Evolutionary conservation across 2,113 vertebrate genomes (phyloP), one percentile per base, ranked within the genome.

Genomic region (Pomatostomus ruficeps): DNA sequence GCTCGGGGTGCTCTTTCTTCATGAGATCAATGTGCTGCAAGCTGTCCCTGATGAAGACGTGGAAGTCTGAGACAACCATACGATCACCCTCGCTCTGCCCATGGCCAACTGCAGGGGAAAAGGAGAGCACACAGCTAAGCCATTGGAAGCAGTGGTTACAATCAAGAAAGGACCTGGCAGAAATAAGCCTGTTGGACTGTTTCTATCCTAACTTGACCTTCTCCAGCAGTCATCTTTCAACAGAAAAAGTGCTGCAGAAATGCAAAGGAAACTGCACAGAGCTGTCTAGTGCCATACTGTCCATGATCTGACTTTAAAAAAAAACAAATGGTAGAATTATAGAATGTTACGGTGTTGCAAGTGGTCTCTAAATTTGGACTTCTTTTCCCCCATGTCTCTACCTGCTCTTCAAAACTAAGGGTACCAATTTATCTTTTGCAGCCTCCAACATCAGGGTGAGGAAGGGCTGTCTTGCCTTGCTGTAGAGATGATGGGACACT

Each of bases 71-170:
- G 83, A 99, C 98, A 70, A 96, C 98, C 99, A 99, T 98, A 63
- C 99, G 97, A 26, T 99, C 99, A 7, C 99, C 99, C 96, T 99
- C 99, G 2, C 99, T 99, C 98, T 99, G 98, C 35, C 99, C 99
- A 2, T 99, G 99, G 85, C 99, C 99, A 40, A 99, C 99, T 99
- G 97, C 28, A 72, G 52, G 78, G 85, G 65, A 73, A 65, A 97
- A 94, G 25, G 40, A 89, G 70, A 91, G 61, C 17, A 54, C 18
- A 24, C 15, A 12, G 18, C 14, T 36, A 18, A 13, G 57, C 83
- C 28, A 71, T 15, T 76, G 1, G 7, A 40, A 89, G 49, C 75
- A 71, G 29, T 12, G 29, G 14, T 29, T 75, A 48, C 29, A 58
- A 14, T 11, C 1, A 2, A 58, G 65, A 71, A 74, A 71, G 48